A percentile compares a stretch with the other conserved stretches of the same genome.
phyloP scores from a whole-genome alignment of 2,797 vertebrate species.

The Tolypeutes matacus region DNA sequence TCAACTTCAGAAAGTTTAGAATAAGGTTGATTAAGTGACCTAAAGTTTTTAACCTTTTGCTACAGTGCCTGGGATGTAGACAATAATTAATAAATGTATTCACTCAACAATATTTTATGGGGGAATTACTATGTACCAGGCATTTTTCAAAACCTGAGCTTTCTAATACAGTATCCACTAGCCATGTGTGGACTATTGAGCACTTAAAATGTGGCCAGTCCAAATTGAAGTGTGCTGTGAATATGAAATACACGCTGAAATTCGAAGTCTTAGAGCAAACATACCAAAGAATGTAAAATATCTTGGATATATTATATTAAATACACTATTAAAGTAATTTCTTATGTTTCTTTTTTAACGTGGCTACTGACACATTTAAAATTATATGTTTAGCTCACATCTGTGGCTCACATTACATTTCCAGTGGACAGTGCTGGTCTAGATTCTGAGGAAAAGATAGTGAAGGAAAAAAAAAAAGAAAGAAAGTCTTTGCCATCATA shows the following conservation, averaged over 20 bases:
- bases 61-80: not conserved
- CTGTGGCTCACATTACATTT: not conserved
- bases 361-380: not conserved
- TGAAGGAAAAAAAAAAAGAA: not conserved
- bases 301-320: conserved; percentile 12
- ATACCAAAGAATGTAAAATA: not conserved
- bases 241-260: not conserved
- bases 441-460: not conserved
- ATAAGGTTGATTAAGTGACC: not conserved
- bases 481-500: not conserved
- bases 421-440: not conserved
- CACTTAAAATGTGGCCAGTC: not conserved
- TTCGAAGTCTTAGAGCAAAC: not conserved
- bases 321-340: conserved; percentile 6
- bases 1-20: not conserved
- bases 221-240: not conserved
- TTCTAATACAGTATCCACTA: not conserved
- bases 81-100: not conserved
- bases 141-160: not conserved
- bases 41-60: not conserved
- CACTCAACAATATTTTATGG: not conserved
- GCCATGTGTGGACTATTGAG: not conserved
- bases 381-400: not conserved
- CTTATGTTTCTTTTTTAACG: not conserved
- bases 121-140: not conserved